Base-by-base conservation (phyloP, 2,113 vertebrate species). In the Rostratula benghalensis region DNA sequence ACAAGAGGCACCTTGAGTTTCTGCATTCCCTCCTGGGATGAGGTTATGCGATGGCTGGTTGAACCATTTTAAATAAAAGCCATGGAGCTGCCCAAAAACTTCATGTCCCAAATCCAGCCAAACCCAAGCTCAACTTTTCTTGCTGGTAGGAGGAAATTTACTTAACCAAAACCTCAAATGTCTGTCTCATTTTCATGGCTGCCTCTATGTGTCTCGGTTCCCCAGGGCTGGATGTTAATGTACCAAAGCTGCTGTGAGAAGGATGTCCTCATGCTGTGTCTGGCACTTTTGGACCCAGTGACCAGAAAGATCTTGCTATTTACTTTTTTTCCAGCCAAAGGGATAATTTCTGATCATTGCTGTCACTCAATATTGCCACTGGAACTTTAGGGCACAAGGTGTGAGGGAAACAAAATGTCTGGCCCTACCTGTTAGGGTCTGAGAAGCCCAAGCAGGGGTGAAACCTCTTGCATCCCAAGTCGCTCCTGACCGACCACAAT, bases 101-200 rank as follows among this genome's bases (percentile, higher is more conserved):
- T 82, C 25, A 8, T 31, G 64, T 84, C 37, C 79, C 56, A 63
- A 57, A 81, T 22, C 46, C 68, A 28, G 31, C 27, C 73, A 70
- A 75, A 27, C 18, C 23, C 23, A 37, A 33, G 54, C 13, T 77
- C 21, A 27, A 21, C n/a, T 92, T 69, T 84, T 89, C 90, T 87
- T 59, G 17, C 81, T 80, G 67, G 33, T 50, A 13, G 9, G 16
- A 81, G 53, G 63, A 91, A 83, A 89, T 51, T 27, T 94, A 83
- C 68, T 67, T 28, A 81, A 41, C 60, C 41, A 53, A 84, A 92
- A 71, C 61, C 48, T 80, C 69, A 92, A 89, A 89, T 67, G 63
- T 89, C 91, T 90, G 84, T 74, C 82, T 96, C 60, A 24, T 85
- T 94, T 87, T 84, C 19, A 3, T 60, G 95, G 60, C 80, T 94